Evolutionary conservation across 1,140 invertebrate species (phyloP), one percentile per base, ranked within the genome.

Genomic region (Tetragonula clypearis): DNA sequence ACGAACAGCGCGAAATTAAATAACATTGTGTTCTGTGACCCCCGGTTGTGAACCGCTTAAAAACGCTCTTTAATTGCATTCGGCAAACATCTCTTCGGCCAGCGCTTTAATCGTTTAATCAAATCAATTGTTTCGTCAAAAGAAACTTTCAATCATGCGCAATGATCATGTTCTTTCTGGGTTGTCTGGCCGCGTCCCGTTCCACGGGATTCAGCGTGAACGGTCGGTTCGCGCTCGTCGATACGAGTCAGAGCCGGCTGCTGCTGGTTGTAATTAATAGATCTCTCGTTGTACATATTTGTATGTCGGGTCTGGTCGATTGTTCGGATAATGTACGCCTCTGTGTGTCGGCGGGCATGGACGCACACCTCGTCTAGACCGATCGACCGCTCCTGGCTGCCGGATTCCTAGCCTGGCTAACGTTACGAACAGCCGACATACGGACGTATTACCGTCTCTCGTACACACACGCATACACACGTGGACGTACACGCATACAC

Each of bases 211-310:
- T 26, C 78, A n/a, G 21, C 41, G 56, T 26, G 58, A 49, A 12
- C 55, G 82, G 65, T 11, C 79, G 79, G 86, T 62, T 84, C 30
- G 41, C 56, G 65, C 73, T 69, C 82, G 66, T 79, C 73, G 80
- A 86, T 85, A 71, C 79, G 75, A 84, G 82, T 79, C 82, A 84
- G 82, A 72, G 82, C 82, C 82, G 77, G 75, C 82, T 69, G 86
- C 21, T 74, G 81, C 71, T 82, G 84, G 60, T 58, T 79, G 84
- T 88, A 90, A 91, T 91, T 91, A 91, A 91, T 91, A 88, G 87
- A 91, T 91, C 83, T 88, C 87, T 87, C 81, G 88, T 87, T 88
- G 89, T 86, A 88, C 86, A 92, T 92, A 92, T 92, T 92, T 92
- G 88, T 90, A 84, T 91, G 86, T 83, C 87, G 78, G 75, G 85